phyloP scores from a whole-genome alignment of 2,888 invertebrate species.

The Troilus luridus region DNA sequence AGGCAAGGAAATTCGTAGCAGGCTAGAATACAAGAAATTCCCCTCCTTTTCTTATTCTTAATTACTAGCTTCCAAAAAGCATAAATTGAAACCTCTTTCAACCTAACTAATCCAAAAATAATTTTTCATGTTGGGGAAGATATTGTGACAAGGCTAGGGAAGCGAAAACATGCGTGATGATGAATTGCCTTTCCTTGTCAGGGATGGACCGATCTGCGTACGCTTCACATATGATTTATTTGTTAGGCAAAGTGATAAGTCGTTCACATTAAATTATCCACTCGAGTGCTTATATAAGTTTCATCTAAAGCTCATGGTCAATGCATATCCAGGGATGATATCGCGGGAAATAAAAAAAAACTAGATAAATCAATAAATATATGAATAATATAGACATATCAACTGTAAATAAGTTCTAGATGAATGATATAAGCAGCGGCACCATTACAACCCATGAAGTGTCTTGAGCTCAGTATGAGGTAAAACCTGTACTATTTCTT shows the following conservation, averaged over 20 bases:
- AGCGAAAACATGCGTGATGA: conserved; percentile 12
- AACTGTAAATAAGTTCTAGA: not conserved
- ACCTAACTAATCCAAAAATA: not conserved
- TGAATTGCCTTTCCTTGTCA: not conserved
- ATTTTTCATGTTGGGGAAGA: not conserved
- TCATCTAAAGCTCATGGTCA: not conserved
- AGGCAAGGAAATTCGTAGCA: no score
- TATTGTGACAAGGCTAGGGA: conserved; percentile 6
- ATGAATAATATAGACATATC: not conserved
- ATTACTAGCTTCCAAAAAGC: no score
- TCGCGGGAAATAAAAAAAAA: not conserved
- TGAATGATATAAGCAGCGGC: no score
- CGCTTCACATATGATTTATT: conserved; percentile 13
- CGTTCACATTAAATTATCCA: conserved; percentile 11
- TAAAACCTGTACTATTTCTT: no score
- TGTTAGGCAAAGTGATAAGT: not conserved
- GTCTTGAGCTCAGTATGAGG: no score
- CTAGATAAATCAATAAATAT: not conserved
- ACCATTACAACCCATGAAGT: no score
- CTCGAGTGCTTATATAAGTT: not conserved
- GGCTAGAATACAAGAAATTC: no score
- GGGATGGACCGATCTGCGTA: not conserved
- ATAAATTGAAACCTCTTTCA: not conserved
- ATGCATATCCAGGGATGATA: not conserved
- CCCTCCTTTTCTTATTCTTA: no score